Percentiles rank a stretch among this genome's conserved stretches.
These are phyloP conservation scores for Galerucella pusilla DNA, from an alignment of 2,888 invertebrate genomes.

Conservation along the genomic window DNA sequence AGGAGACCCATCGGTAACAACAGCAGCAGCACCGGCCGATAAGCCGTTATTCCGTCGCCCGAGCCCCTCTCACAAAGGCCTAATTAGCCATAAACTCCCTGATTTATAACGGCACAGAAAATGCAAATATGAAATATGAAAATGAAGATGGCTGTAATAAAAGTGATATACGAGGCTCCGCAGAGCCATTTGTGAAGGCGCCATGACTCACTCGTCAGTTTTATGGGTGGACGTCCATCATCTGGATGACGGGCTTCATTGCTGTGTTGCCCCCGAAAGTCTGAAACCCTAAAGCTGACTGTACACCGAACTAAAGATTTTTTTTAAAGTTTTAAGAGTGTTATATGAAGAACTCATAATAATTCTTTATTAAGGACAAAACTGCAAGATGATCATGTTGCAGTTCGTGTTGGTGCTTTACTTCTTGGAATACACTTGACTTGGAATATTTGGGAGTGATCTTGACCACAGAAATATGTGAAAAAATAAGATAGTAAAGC, in stretches of 20 bases:
- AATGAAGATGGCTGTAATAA: slow-evolving; percentile 77
- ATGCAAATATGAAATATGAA: slow-evolving; percentile 73
- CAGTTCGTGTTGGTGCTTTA: too few species aligned
- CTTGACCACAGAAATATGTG: too few species aligned
- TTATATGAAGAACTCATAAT: too few species aligned
- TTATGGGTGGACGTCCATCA: slow-evolving; percentile 81
- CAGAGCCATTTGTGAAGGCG: slow-evolving; percentile 79
- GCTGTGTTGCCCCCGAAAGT: slow-evolving; percentile 60
- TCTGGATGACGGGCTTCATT: slow-evolving; percentile 74
- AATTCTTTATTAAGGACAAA: too few species aligned
- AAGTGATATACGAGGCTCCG: slow-evolving; percentile 83
- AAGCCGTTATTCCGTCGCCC: slow-evolving; percentile 66
- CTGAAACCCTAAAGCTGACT: slow-evolving; percentile 11
- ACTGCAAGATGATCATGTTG: too few species aligned
- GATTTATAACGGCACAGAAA: slow-evolving; percentile 73
- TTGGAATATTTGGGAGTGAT: too few species aligned
- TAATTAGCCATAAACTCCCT: slow-evolving; percentile 75
- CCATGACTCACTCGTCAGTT: slow-evolving; percentile 78
- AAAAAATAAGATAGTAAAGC: too few species aligned
- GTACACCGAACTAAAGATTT: slow-evolving; percentile 6
- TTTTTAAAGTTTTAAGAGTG: not conserved
- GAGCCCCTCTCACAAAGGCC: slow-evolving; percentile 65
- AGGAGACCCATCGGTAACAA: slow-evolving; percentile 17
- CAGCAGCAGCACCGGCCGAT: slow-evolving; percentile 61
- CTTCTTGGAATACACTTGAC: too few species aligned